Evolutionary conservation across 2,113 vertebrate species (phyloP).

Genomic region (Otus sunia): DNA sequence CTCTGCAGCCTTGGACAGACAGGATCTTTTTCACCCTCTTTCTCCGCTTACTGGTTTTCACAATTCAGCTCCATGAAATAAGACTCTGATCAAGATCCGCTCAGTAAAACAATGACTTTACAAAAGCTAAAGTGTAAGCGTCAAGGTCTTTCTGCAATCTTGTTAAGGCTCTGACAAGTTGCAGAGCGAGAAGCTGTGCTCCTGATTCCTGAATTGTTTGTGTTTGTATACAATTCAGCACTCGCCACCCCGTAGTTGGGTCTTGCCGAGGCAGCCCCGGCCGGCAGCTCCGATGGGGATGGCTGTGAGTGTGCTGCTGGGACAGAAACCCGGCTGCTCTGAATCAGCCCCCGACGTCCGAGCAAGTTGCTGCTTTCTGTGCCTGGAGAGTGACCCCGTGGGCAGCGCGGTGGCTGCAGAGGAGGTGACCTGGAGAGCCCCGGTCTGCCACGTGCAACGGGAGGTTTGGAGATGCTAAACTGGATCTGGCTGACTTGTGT

Average conservation of each 20-base stretch:
- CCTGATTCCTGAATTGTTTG: background rate
- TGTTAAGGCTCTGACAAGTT: background rate
- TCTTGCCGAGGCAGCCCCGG: background rate
- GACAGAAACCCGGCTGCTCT: rapidly evolving
- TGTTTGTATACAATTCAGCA: rapidly evolving
- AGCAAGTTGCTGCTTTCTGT: background rate
- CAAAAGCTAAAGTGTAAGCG: background rate
- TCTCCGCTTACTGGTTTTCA: background rate
- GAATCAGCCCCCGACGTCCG: rapidly evolving
- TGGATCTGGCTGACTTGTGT: background rate
- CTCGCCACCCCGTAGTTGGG: background rate
- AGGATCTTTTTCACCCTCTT: background rate
- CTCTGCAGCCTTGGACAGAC: background rate
- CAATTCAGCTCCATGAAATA: background rate
- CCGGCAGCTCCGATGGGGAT: rapidly evolving
- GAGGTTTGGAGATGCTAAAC: background rate
- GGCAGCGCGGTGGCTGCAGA: background rate
- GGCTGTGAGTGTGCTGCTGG: background rate
- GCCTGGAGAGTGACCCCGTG: background rate
- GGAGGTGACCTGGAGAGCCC: background rate
- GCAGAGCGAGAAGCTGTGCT: background rate
- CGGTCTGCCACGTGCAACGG: rapidly evolving
- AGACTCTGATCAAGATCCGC: background rate
- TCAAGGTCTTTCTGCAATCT: background rate
- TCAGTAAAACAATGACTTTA: background rate